phyloP scores from a whole-genome alignment of 2,888 invertebrate genomes.

The Torymus aiolomorphi region DNA sequence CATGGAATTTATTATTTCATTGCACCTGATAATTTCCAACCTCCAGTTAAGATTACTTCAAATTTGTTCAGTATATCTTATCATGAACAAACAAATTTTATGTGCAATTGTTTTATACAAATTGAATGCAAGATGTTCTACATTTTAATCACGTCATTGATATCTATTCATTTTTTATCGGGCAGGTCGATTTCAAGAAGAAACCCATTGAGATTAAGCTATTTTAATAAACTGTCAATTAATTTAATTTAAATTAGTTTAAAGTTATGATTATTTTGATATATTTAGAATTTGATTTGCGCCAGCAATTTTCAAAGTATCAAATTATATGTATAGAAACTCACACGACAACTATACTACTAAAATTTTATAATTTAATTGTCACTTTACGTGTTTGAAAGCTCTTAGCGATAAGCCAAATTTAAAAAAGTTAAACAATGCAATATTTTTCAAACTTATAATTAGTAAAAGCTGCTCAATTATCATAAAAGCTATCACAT shows the following conservation, averaged over 20 bases:
- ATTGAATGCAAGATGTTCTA: not conserved
- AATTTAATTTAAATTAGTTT: too few species aligned
- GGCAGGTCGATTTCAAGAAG: too few species aligned
- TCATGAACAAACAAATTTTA: not conserved
- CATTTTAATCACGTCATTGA: not conserved
- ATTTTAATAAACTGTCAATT: too few species aligned
- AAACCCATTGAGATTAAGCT: too few species aligned
- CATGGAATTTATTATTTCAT: constrained; percentile 7
- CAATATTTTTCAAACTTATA: constrained; percentile 8
- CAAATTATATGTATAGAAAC: too few species aligned
- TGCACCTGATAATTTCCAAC: not conserved
- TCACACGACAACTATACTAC: too few species aligned
- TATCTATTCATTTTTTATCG: not conserved
- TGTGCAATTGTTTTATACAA: not conserved
- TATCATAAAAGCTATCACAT: not conserved
- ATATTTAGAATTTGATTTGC: too few species aligned
- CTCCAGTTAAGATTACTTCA: constrained; percentile 11
- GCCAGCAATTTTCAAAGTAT: too few species aligned
- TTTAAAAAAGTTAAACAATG: not conserved
- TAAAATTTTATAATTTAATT: too few species aligned
- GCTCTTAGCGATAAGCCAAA: too few species aligned
- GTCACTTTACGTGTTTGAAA: too few species aligned
- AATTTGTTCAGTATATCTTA: constrained; percentile 9
- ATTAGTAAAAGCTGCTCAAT: not conserved
- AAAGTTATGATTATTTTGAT: too few species aligned